Percentiles rank a stretch among this genome's conserved stretches.
These are phyloP conservation scores for Trissolcus japonicus DNA, from an alignment of 2,888 invertebrate genomes.

Conservation along the genomic window DNA sequence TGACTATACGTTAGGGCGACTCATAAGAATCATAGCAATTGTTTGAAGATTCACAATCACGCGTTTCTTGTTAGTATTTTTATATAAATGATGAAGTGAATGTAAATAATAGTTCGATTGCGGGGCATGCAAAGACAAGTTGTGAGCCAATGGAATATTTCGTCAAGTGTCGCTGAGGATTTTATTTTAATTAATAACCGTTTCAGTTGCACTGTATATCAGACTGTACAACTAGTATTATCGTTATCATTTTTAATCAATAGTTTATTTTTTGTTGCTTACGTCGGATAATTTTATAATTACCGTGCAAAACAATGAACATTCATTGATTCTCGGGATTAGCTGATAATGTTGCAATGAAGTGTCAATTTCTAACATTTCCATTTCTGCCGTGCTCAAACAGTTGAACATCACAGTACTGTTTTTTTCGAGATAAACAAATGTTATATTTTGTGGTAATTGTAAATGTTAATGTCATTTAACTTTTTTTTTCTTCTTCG, in stretches of 20 bases:
- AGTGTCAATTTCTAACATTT: not conserved
- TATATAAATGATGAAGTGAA: slow-evolving; percentile 66
- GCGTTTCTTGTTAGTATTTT: slow-evolving; percentile 74
- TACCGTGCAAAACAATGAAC: slow-evolving; percentile 1
- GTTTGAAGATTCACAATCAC: slow-evolving; percentile 59
- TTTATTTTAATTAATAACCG: slow-evolving; percentile 8
- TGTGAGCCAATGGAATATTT: slow-evolving; percentile 61
- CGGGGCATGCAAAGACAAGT: slow-evolving; percentile 27
- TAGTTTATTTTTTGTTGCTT: slow-evolving; percentile 31
- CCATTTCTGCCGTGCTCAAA: too few species aligned
- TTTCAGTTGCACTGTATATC: not conserved
- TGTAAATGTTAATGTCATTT: too few species aligned
- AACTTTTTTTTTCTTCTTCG: too few species aligned
- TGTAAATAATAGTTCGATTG: slow-evolving; percentile 37
- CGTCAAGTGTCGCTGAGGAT: not conserved
- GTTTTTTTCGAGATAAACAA: too few species aligned
- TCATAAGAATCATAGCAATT: slow-evolving; percentile 62
- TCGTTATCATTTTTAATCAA: slow-evolving; percentile 23
- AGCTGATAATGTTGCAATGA: not conserved
- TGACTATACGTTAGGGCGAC: slow-evolving; percentile 70
- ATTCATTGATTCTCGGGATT: not conserved
- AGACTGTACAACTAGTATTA: slow-evolving; percentile 15
- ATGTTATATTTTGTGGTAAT: too few species aligned
- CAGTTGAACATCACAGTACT: too few species aligned
- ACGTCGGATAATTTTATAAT: slow-evolving; percentile 7